A percentile compares a stretch with the other conserved stretches of the same genome.
phyloP scores from a whole-genome alignment of 2,113 vertebrate genomes.

The Potamarius usumacintae region DNA sequence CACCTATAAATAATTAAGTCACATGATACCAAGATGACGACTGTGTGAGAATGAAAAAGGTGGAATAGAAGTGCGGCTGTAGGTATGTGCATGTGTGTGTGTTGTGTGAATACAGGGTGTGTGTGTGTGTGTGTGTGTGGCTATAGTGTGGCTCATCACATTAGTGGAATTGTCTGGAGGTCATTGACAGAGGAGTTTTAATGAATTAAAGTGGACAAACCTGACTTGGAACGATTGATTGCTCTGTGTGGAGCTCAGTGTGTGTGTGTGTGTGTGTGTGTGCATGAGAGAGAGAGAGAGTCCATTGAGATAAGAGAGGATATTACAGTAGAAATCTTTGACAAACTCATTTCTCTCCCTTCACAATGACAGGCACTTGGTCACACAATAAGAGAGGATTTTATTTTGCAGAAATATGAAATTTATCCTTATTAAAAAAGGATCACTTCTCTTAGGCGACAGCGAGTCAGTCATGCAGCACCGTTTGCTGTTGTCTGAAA shows the following conservation, averaged over 20 bases:
- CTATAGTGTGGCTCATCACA: conserved; percentile 59
- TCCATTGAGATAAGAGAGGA: conserved; percentile 35
- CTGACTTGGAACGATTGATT: conserved; percentile 77
- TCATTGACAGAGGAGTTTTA: conserved; percentile 72
- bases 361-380: conserved; percentile 12
- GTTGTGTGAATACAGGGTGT: conserved; percentile 30
- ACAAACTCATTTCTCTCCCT: conserved; percentile 40
- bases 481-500: conserved; percentile 4
- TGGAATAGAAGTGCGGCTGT: not conserved
- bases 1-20: not conserved
- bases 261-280: conserved; percentile 29
- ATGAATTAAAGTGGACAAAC: conserved; percentile 79
- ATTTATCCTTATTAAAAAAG: conserved; percentile 6
- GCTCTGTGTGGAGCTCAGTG: conserved; percentile 57
- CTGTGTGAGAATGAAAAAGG: not conserved
- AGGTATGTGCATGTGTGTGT: conserved; percentile 43
- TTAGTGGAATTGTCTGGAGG: conserved; percentile 75
- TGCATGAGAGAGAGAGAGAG: conserved; percentile 15
- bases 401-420: not conserved
- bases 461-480: not conserved
- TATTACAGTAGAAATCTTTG: conserved; percentile 36
- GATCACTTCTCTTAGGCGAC: not conserved
- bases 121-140: conserved; percentile 41
- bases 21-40: not conserved
- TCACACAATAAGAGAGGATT: not conserved